Evolutionary conservation across 2,888 invertebrate genomes (phyloP).

Genomic region (Drosophila robusta): DNA sequence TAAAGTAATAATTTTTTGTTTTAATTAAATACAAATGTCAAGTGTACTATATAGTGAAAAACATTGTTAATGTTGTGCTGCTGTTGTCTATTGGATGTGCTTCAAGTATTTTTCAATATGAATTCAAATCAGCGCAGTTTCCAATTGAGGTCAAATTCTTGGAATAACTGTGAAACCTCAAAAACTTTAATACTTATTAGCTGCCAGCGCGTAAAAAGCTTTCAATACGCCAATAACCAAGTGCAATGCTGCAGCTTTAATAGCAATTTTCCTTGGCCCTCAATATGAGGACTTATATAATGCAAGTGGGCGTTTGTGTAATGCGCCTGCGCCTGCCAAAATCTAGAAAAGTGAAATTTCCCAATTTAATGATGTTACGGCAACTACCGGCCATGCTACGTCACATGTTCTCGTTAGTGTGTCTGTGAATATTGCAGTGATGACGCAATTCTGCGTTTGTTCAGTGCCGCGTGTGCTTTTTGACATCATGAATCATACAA

Average conservation of each 20-base stretch:
- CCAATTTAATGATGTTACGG: constrained; percentile 20
- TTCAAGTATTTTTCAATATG: background rate
- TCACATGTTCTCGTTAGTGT: constrained; percentile 47
- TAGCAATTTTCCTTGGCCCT: constrained; percentile 41
- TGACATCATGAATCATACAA: constrained; percentile 58
- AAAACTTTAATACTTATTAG: constrained; percentile 16
- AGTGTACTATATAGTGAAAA: background rate
- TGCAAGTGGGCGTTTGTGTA: constrained; percentile 67
- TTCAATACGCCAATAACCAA: background rate
- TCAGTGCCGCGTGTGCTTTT: constrained; percentile 73
- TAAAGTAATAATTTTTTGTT: constrained; percentile 41
- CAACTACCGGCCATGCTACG: constrained; percentile 39
- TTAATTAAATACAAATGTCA: constrained; percentile 18
- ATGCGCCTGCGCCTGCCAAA: constrained; percentile 66
- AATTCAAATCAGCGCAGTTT: background rate
- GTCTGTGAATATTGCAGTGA: constrained; percentile 47
- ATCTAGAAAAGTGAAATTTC: constrained; percentile 70
- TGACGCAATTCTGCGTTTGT: constrained; percentile 64
- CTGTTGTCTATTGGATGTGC: background rate
- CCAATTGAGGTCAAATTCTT: constrained; percentile 50
- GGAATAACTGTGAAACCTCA: constrained; percentile 44
- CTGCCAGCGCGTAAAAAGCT: constrained; percentile 5
- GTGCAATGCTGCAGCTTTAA: constrained; percentile 33
- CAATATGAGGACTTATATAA: constrained; percentile 63
- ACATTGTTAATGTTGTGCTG: background rate